phyloP scores from a whole-genome alignment of 2,113 vertebrate genomes.

The Chaetura pelagica region DNA sequence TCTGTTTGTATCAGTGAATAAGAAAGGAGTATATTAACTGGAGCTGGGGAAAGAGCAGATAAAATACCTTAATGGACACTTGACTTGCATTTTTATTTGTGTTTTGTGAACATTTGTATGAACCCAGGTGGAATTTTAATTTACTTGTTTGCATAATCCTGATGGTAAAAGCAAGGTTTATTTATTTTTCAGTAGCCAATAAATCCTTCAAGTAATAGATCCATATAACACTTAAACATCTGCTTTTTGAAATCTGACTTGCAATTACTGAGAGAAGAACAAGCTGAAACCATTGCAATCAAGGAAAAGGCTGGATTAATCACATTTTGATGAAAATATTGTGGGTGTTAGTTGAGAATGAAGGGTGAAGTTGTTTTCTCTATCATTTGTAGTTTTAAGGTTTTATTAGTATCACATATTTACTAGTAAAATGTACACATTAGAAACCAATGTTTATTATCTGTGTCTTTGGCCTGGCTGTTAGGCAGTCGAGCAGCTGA shows the following conservation, averaged over 20 bases:
- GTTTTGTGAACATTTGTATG: neutral
- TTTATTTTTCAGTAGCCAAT: neutral
- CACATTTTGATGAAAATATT: neutral
- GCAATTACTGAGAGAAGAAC: neutral
- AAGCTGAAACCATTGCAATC: neutral
- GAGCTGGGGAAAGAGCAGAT: neutral
- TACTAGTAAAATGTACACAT: neutral
- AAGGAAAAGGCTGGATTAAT: neutral
- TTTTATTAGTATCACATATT: neutral
- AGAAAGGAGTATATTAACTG: neutral
- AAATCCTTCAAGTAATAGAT: neutral
- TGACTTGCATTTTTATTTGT: neutral
- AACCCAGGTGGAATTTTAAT: neutral
- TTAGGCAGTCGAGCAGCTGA: slow-evolving; percentile 93
- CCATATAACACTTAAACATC: neutral
- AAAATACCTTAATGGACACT: neutral
- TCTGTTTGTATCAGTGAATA: neutral
- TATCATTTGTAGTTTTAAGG: neutral
- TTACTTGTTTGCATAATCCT: neutral
- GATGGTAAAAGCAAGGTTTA: neutral
- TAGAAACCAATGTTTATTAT: neutral
- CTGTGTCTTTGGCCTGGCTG: neutral
- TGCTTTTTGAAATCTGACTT: neutral
- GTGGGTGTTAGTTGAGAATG: neutral
- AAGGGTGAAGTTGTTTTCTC: neutral